Percentiles rank a stretch among this genome's conserved stretches.
phyloP scores from a whole-genome alignment of 2,797 vertebrate genomes.

The Pempheris klunzingeri region DNA sequence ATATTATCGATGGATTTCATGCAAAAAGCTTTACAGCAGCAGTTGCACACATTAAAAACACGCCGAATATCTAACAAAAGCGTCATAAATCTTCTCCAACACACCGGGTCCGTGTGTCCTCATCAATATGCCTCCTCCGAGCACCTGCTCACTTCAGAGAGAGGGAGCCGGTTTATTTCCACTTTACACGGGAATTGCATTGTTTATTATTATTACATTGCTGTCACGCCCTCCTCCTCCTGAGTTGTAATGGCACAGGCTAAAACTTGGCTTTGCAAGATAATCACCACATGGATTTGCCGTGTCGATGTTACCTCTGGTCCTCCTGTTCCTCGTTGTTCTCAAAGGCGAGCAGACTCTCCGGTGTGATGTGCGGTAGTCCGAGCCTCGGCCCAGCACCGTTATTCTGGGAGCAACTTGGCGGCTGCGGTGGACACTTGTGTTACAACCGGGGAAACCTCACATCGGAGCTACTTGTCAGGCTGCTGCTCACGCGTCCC shows the following conservation, averaged over 20 bases:
- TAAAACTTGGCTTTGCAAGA: slow-evolving; percentile 67
- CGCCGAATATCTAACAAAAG: slow-evolving; percentile 26
- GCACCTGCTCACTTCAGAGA: slow-evolving; percentile 32
- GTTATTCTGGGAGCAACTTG: slow-evolving; percentile 57
- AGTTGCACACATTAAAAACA: background rate
- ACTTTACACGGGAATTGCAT: no score
- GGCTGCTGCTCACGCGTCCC: slow-evolving; percentile 26
- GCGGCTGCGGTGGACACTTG: slow-evolving; percentile 53
- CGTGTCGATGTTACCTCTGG: slow-evolving; percentile 66
- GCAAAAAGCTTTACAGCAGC: background rate
- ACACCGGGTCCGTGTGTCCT: slow-evolving; percentile 18
- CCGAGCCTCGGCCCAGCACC: slow-evolving; percentile 50
- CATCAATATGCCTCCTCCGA: slow-evolving; percentile 24
- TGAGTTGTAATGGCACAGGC: slow-evolving; percentile 53
- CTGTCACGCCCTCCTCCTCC: slow-evolving; percentile 43
- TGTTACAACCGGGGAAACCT: slow-evolving; percentile 45
- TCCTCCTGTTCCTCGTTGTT: slow-evolving; percentile 52
- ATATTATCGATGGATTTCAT: background rate
- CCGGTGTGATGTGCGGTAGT: slow-evolving; percentile 56
- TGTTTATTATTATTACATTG: slow-evolving; percentile 9
- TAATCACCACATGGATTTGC: slow-evolving; percentile 52
- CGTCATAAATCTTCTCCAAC: slow-evolving; percentile 3
- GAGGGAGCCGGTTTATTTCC: slow-evolving; percentile 14
- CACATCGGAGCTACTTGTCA: slow-evolving; percentile 19
- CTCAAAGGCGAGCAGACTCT: slow-evolving; percentile 30